phyloP scores from a whole-genome alignment of 1,140 invertebrate genomes.

The Tyrophagus putrescentiae region DNA sequence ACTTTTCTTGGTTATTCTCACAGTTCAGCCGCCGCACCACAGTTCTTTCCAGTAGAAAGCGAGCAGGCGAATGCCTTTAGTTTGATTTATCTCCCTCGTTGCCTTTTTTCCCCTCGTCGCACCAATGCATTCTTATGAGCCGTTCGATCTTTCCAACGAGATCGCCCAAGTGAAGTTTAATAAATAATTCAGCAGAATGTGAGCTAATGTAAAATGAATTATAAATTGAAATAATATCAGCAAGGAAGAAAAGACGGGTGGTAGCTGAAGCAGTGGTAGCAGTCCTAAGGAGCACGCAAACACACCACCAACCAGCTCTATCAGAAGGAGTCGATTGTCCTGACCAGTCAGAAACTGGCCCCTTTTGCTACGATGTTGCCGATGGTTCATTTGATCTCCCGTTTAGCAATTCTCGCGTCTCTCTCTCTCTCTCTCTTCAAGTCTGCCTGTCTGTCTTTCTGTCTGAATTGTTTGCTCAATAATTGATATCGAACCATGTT shows the following conservation, averaged over 20 bases:
- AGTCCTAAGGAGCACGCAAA: no score
- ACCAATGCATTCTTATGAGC: not conserved
- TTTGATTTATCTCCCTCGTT: conserved; percentile 6
- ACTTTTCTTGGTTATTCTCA: no score
- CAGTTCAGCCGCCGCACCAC: not conserved
- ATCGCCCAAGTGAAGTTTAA: not conserved
- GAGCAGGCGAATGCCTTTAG: not conserved
- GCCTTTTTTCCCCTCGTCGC: not conserved
- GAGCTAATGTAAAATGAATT: conserved; percentile 14
- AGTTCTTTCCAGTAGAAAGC: not conserved
- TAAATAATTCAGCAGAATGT: conserved; percentile 10
- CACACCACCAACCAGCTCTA: no score
- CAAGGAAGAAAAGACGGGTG: not conserved
- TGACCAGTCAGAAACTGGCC: no score
- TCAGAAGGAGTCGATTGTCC: no score
- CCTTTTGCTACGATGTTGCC: no score
- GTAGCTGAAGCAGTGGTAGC: not conserved
- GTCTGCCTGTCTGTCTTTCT: not conserved
- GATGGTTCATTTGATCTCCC: no score
- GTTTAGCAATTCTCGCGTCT: not conserved
- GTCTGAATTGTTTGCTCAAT: conserved; percentile 14
- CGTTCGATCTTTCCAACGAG: no score
- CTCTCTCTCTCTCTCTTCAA: not conserved
- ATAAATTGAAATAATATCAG: conserved; percentile 7
- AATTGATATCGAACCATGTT: not conserved